Evolutionary conservation across 1,140 invertebrate genomes (phyloP).

Genomic region (Laodelphax striatellus): DNA sequence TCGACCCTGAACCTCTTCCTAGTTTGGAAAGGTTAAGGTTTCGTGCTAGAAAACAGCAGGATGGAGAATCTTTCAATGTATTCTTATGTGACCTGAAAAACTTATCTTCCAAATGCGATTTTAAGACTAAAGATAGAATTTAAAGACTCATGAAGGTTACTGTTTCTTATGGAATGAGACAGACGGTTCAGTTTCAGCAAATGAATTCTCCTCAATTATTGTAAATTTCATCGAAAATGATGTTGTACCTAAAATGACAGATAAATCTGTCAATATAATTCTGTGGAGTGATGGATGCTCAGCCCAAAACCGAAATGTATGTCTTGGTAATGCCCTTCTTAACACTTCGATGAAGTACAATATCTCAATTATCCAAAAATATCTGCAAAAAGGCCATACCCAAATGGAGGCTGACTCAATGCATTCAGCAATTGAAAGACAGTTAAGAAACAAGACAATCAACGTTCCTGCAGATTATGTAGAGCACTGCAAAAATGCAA

Average conservation of each 20-base stretch:
- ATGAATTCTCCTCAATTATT: slow-evolving; percentile 20
- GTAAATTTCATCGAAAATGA: slow-evolving; percentile 8
- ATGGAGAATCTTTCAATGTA: too few relatives aligned
- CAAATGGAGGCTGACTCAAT: slow-evolving; percentile 33
- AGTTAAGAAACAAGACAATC: slow-evolving; percentile 11
- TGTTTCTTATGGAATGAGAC: slow-evolving; percentile 25
- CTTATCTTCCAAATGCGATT: too few relatives aligned
- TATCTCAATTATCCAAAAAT: slow-evolving; percentile 30
- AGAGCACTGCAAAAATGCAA: slow-evolving; percentile 9
- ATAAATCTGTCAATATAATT: slow-evolving; percentile 16
- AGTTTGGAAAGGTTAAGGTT: too few relatives aligned
- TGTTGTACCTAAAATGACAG: neutral
- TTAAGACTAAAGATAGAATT: too few relatives aligned
- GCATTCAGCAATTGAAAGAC: slow-evolving; percentile 23
- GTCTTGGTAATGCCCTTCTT: slow-evolving; percentile 27
- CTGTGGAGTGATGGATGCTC: slow-evolving; percentile 28
- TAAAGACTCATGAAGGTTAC: slow-evolving; percentile 8
- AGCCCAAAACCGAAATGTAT: slow-evolving; percentile 28
- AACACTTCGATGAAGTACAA: slow-evolving; percentile 20
- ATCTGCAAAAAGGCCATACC: slow-evolving; percentile 31
- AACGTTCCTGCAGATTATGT: slow-evolving; percentile 18
- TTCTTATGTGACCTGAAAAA: too few relatives aligned
- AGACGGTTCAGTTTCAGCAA: slow-evolving; percentile 20
- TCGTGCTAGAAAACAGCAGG: too few relatives aligned
- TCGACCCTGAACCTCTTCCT: too few relatives aligned